These are phyloP conservation scores for Tuta absoluta DNA, from an alignment of 2,888 invertebrate genomes.

Conservation along the genomic window DNA sequence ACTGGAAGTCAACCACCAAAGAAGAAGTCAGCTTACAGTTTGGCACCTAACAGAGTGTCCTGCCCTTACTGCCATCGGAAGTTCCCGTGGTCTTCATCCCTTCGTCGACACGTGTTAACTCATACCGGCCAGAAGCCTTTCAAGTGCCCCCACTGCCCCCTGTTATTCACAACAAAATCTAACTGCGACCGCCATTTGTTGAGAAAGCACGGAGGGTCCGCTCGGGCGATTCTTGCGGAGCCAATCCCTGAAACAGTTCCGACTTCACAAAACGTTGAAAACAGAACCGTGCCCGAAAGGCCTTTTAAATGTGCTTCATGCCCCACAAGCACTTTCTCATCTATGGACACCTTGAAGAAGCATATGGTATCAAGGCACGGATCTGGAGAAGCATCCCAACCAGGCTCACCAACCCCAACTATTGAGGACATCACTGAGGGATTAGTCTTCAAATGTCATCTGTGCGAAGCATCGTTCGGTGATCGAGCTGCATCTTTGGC, in stretches of 20 bases:
- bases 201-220: constrained; percentile 87
- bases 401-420: constrained; percentile 67
- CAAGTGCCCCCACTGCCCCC: constrained; percentile 95
- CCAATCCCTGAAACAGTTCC: constrained; percentile 61
- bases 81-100: constrained; percentile 98
- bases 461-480: constrained; percentile 93
- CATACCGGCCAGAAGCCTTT: constrained; percentile 98
- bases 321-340: constrained; percentile 91
- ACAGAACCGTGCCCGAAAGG: constrained; percentile 87
- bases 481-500: constrained; percentile 90
- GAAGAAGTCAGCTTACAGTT: constrained; percentile 96
- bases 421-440: constrained; percentile 74
- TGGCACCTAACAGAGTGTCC: constrained; percentile 95
- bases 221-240: constrained; percentile 69
- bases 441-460: constrained; percentile 94
- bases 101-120: constrained; percentile 96
- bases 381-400: constrained; percentile 62
- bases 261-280: constrained; percentile 58
- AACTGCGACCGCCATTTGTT: constrained; percentile 97
- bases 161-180: constrained; percentile 97
- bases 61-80: constrained; percentile 96
- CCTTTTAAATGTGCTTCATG: constrained; percentile 91
- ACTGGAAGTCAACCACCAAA: constrained; percentile 83
- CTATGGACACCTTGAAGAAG: constrained; percentile 88
- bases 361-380: constrained; percentile 88